A percentile compares a stretch with the other conserved stretches of the same genome.
Evolutionary conservation across 1,140 invertebrate genomes (phyloP).

Genomic region (Orchesella cincta): DNA sequence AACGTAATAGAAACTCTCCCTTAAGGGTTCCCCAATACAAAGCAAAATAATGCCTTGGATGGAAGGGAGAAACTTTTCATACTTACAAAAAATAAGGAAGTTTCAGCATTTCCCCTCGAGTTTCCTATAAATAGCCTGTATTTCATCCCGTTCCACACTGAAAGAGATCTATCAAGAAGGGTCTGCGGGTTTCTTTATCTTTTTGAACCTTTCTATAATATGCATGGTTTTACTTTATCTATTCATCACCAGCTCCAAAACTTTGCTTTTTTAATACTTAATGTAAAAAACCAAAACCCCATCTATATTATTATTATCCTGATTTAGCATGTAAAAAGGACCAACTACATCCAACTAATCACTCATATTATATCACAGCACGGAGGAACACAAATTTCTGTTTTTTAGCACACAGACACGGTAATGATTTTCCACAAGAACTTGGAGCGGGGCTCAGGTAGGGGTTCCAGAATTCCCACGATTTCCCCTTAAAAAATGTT

Average conservation of each 20-base stretch:
- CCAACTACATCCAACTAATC: conserved; percentile 4
- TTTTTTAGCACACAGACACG: conserved; percentile 31
- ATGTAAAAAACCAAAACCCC: neutral
- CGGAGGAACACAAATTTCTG: conserved; percentile 18
- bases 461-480: conserved; percentile 47
- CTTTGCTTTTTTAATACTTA: conserved; percentile 3
- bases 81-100: neutral
- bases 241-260: neutral
- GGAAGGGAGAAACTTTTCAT: neutral
- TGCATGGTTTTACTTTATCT: too few relatives aligned
- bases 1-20: neutral
- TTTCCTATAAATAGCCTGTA: conserved; percentile 24
- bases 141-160: neutral
- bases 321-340: neutral
- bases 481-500: conserved; percentile 47
- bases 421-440: neutral
- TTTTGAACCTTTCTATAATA: too few relatives aligned
- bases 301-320: neutral
- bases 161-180: neutral
- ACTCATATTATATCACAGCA: neutral
- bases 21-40: neutral
- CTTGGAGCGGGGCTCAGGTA: neutral
- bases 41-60: neutral
- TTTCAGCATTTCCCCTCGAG: conserved; percentile 4
- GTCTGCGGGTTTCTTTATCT: neutral